A percentile compares a stretch with the other conserved stretches of the same genome.
Evolutionary conservation across 2,797 vertebrate genomes (phyloP).

Genomic region (Diplodus puntazzo): DNA sequence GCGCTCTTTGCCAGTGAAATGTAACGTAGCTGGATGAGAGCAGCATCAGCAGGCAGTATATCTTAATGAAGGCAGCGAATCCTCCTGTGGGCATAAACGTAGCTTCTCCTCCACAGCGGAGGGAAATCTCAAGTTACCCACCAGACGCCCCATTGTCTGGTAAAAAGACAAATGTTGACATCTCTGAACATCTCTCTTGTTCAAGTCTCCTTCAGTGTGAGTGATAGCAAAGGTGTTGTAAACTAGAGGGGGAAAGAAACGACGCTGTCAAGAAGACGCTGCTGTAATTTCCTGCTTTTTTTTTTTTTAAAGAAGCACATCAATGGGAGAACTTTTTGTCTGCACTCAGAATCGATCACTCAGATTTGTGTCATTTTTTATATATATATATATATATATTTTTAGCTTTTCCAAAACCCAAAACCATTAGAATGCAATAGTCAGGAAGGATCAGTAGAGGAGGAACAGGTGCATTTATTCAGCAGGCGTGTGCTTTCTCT

Average conservation of each 20-base stretch:
- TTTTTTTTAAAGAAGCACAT: not conserved
- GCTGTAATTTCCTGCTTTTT: not conserved
- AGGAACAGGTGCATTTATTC: not conserved
- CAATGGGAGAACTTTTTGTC: not conserved
- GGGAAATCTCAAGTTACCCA: conserved; percentile 53
- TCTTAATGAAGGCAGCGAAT: conserved; percentile 50
- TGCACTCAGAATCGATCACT: not conserved
- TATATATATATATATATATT: not conserved
- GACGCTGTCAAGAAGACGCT: not conserved
- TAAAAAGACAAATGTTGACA: not conserved
- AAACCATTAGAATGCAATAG: not conserved
- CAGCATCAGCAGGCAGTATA: conserved; percentile 46
- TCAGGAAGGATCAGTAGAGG: not conserved
- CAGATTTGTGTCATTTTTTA: too few species aligned
- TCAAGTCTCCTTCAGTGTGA: not conserved
- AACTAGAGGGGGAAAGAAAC: not conserved
- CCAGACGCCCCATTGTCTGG: conserved; percentile 1
- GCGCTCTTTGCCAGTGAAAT: conserved; percentile 21
- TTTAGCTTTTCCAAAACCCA: not conserved
- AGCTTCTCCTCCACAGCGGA: conserved; percentile 33
- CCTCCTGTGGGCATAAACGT: conserved; percentile 37
- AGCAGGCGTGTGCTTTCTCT: not conserved
- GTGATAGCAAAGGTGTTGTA: not conserved
- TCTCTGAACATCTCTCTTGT: not conserved
- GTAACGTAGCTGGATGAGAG: conserved; percentile 41